Evolutionary conservation across 2,888 invertebrate genomes (phyloP), one percentile per base, ranked within the genome.

Genomic region (Acleris emargana): DNA sequence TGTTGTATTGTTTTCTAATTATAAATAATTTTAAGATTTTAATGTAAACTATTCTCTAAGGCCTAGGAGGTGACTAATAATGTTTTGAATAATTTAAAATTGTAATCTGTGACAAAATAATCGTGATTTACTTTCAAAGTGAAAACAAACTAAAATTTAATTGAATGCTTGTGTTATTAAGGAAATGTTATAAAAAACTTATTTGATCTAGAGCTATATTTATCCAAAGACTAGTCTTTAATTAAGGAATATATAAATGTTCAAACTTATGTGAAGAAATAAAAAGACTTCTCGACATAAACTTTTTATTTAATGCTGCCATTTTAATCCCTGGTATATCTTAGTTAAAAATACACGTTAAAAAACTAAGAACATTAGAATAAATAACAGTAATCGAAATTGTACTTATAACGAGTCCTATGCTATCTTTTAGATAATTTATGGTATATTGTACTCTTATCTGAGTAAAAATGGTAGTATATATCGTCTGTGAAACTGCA

Each of bases 1-100:
- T 32, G 64, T 58, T 25, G 50, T 22, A 38, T 49, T 64, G 38
- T 18, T 53, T 62, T 62, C 45, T 70, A 68, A 66, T 58, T 22
- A 54, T 28, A 51, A 67, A 63, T 72, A 58, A 66, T 60, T 63
- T 38, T 67, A 58, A 69, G 64, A 60, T 68, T 50, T 49, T 62
- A 61, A 64, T 58, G 68, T 68, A 71, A 67, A 69, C 50, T 71
- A 64, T 71, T 73, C 59, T 53, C 20, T 68, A 71, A 73, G 69
- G 64, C 75, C 82, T 86, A 86, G 86, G 80, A 83, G 87, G 86
- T 87, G 87, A 86, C 86, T 76, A 80, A 2, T 25, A 50, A 32
- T 62, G 38, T 38, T 55, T 50, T 52, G 13, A 47, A 62, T 53
- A 42, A 22, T 25, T 32, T 38, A 11, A 32, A 32, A 38, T 38